Base-by-base conservation (phyloP, 2,113 vertebrate genomes). In the Pitta sordida region DNA sequence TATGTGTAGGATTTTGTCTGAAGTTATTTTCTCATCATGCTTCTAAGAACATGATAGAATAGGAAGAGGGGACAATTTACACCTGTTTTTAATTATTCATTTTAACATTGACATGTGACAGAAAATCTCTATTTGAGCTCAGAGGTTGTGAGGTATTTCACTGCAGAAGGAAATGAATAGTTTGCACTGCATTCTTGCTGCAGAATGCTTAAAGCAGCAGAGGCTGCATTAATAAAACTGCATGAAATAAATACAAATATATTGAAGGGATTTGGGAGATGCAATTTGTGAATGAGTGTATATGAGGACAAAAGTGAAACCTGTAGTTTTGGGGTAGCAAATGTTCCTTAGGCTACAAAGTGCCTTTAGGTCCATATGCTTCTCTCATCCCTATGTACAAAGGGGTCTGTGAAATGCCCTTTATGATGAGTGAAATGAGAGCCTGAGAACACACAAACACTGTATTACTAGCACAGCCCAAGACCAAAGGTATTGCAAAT, bases 401-500 rank as follows among this genome's bases (percentile, higher is more conserved):
- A 86, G 64, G 70, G 65, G 46, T 36, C 21, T 67, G 59, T 74
- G 86, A 75, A 78, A 60, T 18, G 34, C 70, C 39, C 78, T 80
- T 70, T 29, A 32, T 44, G 79, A 64, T 63, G 11, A 64, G 44
- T 63, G 77, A 88, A 26, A 3, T 15, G 81, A 71, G 93, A 73
- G 41, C 89, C 32, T 10, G 82, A 84, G 55, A 86, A 59, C 63
- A 9, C 70, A 56, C 24, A 44, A 82, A 79, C 58, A 29, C 76
- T 48, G n/a, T 78, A 46, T 68, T 53, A 32, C 83, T 84, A 86
- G 15, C 13, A 32, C 41, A 68, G 51, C 71, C 59, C 16, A 43
- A 91, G 69, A 93, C 70, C 75, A 89, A 91, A 86, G 34, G 73
- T 94, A 94, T 55, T 95, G 88, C 83, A 81, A 91, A 96, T 96